Conservation (phyloP, 2,113 vertebrate genomes). For the Brachypteracias leptosomus region DNA sequence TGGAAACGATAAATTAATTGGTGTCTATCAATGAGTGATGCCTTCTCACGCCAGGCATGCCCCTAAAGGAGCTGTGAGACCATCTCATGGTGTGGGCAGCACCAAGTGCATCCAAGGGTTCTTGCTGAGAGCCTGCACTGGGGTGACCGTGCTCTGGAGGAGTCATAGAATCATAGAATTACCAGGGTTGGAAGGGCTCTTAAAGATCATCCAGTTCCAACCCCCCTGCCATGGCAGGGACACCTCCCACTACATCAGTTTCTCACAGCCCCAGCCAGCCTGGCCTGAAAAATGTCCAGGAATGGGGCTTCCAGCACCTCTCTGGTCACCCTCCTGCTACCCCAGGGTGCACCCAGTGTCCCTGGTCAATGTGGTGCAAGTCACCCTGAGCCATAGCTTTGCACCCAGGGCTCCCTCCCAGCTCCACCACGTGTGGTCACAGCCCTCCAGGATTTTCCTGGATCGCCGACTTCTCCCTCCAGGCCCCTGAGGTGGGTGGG, state of each 20-base stretch:
- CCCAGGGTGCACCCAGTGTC: neutral
- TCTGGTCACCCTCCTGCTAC: neutral
- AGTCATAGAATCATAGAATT: no score
- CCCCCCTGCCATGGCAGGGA: no score
- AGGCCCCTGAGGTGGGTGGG: neutral
- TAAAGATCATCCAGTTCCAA: no score
- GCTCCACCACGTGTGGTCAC: neutral
- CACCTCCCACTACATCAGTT: no score
- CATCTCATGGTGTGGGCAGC: neutral
- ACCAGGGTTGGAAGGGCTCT: no score
- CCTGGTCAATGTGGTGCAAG: neutral
- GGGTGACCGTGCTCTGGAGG: neutral
- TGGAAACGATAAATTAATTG: neutral
- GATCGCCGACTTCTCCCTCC: neutral
- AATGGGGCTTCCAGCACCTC: no score
- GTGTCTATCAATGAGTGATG: neutral
- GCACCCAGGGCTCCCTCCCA: neutral
- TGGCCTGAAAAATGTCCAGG: no score
- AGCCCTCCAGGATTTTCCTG: neutral
- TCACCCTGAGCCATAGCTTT: neutral
- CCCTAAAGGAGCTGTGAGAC: rapidly evolving
- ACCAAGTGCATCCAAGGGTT: rapidly evolving
- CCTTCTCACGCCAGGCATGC: neutral
- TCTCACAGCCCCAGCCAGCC: no score
- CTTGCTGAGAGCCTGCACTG: rapidly evolving